These are phyloP conservation scores for Hirtodrosophila confusa DNA, from an alignment of 2,888 invertebrate genomes.

Conservation along the genomic window DNA sequence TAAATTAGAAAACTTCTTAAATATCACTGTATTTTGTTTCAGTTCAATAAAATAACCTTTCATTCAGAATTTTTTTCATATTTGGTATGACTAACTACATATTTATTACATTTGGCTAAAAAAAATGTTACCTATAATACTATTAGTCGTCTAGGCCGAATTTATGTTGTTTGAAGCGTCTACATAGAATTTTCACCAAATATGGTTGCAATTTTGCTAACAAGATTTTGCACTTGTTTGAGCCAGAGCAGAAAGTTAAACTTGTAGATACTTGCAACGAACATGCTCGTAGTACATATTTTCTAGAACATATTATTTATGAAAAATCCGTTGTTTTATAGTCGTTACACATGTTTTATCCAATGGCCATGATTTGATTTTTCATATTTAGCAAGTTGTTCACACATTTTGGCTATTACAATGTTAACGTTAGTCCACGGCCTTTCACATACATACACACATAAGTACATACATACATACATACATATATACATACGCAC, in stretches of 20 bases:
- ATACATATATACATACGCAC: neutral
- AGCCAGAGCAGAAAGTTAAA: constrained; percentile 17
- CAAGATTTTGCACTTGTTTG: constrained; percentile 70
- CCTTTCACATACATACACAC: constrained; percentile 15
- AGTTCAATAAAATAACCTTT: too few relatives aligned
- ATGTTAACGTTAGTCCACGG: constrained; percentile 34
- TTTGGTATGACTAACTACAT: too few relatives aligned
- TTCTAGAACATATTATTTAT: constrained; percentile 60
- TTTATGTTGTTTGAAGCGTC: constrained; percentile 21
- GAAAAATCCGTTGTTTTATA: constrained; percentile 61
- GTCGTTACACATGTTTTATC: constrained; percentile 36
- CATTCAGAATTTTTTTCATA: too few relatives aligned
- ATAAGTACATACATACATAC: neutral
- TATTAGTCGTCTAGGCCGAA: constrained; percentile 29
- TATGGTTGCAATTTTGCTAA: constrained; percentile 79
- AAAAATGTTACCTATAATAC: neutral
- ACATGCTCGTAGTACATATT: neutral
- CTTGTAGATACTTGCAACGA: constrained; percentile 1
- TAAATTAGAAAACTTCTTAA: too few relatives aligned
- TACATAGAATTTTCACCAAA: constrained; percentile 75
- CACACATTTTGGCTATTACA: constrained; percentile 31
- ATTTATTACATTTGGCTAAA: neutral
- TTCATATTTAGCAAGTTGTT: constrained; percentile 61
- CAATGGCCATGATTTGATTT: constrained; percentile 60
- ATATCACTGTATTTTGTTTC: too few relatives aligned